Evolutionary conservation across 2,113 vertebrate genomes (phyloP), one percentile per base, ranked within the genome.

Genomic region (Paradisaea rubra): DNA sequence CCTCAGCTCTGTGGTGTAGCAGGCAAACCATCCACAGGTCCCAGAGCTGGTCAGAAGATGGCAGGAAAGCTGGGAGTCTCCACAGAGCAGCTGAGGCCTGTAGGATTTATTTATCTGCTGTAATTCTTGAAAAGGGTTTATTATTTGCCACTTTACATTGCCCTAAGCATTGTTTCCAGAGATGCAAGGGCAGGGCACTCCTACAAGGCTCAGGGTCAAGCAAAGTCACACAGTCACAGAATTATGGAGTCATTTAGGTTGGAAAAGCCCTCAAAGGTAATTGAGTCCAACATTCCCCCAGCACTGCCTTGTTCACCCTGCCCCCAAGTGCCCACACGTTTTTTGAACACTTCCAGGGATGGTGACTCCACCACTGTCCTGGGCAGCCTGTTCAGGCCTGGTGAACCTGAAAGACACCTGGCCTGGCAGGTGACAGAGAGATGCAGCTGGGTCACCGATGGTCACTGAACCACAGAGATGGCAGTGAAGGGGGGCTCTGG

Each of bases 301-400:
- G 41, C 15, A 47, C 41, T 47, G 47, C n/a, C 31, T 9, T 9
- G 12, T 27, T 82, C 22, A 35, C 47, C 27, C 25, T 54, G 21
- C 15, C 17, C 12, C 9, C 24, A 18, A 4, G 28, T 39, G 69
- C n/a, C 45, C 53, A 19, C 13, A 13, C 0, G 0, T 19, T 37
- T 39, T 45, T n/a, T 30, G 23, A 33, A 15, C 60, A 20, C 7
- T 31, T 53, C 28, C 61, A 53, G 53, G 24, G 23, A 41, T 61
- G 54, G n/a, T 45, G 53, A 60, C 47, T 35, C 61, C 17, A 68
- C 30, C 33, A 39, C 23, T 73, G 52, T 33, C 77, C 39, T 66
- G 53, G 17, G 18, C 45, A 81, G 27, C 8, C 37, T 66, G 33
- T 19, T 16, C 13, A 39, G 45, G 6, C 11, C 50, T 72, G 37